Evolutionary conservation across 2,888 invertebrate genomes (phyloP).

Genomic region (Plagiodera versicolora): DNA sequence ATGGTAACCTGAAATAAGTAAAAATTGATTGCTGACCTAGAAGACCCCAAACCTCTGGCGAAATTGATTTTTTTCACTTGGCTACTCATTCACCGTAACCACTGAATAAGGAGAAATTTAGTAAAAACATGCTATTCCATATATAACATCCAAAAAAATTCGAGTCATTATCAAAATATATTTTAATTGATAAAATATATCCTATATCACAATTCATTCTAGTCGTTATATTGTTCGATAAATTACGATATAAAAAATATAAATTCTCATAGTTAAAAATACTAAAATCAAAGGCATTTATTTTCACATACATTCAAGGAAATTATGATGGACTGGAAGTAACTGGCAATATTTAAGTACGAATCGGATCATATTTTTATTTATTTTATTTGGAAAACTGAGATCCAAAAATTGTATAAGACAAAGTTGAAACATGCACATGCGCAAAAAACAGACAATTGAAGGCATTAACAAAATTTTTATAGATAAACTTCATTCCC

Average conservation of each 20-base stretch:
- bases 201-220: slow-evolving; percentile 12
- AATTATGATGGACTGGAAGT: not conserved
- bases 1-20: too few relatives aligned
- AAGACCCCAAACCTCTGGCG: too few relatives aligned
- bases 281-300: not conserved
- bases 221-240: not conserved
- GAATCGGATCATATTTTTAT: not conserved
- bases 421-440: not conserved
- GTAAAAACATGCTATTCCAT: too few relatives aligned
- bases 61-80: too few relatives aligned
- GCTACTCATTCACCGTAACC: too few relatives aligned
- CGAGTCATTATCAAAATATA: not conserved
- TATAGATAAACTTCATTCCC: too few relatives aligned
- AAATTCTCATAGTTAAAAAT: not conserved
- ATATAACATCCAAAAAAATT: not conserved
- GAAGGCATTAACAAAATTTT: too few relatives aligned
- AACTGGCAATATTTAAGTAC: not conserved
- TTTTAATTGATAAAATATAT: slow-evolving; percentile 10
- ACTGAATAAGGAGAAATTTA: too few relatives aligned
- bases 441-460: too few relatives aligned
- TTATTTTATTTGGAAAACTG: not conserved
- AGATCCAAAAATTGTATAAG: not conserved
- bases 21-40: too few relatives aligned
- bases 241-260: not conserved
- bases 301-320: not conserved